phyloP scores from a whole-genome alignment of 2,888 invertebrate species.

The Macrophya annulata region DNA sequence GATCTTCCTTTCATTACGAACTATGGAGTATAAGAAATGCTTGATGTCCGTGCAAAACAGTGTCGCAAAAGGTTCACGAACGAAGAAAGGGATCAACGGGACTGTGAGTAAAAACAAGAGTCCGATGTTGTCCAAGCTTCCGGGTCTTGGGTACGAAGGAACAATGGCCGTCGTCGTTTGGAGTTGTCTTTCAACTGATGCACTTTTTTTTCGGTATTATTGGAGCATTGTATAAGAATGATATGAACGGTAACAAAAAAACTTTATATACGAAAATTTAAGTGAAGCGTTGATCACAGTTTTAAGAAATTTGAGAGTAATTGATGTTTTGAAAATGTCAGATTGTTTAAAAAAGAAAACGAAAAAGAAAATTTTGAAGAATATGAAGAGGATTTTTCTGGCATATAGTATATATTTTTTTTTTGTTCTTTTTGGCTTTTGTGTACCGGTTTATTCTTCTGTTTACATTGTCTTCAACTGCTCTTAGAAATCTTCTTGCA shows the following conservation, averaged over 20 bases:
- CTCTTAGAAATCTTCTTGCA: slow-evolving; percentile 9
- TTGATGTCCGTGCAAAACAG: slow-evolving; percentile 18
- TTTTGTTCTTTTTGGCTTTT: background rate
- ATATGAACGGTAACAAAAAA: background rate
- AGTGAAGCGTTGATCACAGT: background rate
- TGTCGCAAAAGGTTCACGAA: slow-evolving; percentile 7
- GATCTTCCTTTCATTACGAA: background rate
- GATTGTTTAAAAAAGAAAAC: background rate
- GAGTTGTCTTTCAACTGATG: slow-evolving; percentile 25
- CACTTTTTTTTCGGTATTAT: slow-evolving; percentile 37
- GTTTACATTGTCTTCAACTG: slow-evolving; percentile 12
- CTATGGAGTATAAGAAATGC: background rate
- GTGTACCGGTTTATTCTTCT: background rate
- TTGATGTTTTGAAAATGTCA: background rate
- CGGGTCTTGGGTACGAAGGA: slow-evolving; percentile 29
- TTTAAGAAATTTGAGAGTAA: background rate
- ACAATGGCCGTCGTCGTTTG: slow-evolving; percentile 29
- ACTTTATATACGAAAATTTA: background rate
- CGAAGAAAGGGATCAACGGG: slow-evolving; percentile 22
- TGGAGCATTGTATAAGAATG: background rate
- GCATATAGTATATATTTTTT: background rate
- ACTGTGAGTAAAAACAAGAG: slow-evolving; percentile 8
- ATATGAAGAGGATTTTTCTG: background rate
- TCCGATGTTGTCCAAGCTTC: slow-evolving; percentile 43
- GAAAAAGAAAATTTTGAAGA: background rate